Conservation (phyloP, 2,797 vertebrate genomes). For the Cirrhinus molitorella region DNA sequence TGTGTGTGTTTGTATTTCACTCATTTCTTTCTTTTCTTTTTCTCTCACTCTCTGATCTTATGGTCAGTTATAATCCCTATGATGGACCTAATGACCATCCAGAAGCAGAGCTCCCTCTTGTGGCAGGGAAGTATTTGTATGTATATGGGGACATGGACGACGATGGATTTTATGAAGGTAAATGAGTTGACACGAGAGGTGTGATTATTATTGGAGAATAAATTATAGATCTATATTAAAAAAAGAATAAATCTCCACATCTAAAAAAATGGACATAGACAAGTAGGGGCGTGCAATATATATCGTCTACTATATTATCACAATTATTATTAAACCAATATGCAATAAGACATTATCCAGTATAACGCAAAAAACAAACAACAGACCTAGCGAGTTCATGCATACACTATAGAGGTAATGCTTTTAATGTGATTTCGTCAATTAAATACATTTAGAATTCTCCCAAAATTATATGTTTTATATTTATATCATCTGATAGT, state of each 20-base stretch:
- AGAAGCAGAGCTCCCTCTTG: slow-evolving; percentile 96
- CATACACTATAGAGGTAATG: too few species aligned
- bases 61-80: slow-evolving; percentile 93
- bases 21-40: background rate
- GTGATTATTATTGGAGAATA: background rate
- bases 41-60: slow-evolving; percentile 12
- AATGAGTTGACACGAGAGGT: slow-evolving; percentile 5
- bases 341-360: too few species aligned
- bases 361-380: too few species aligned
- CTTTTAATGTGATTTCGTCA: too few species aligned
- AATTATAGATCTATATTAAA: background rate
- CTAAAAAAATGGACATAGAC: background rate
- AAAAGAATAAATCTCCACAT: background rate
- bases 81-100: slow-evolving; percentile 98
- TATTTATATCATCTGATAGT: too few species aligned
- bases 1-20: background rate
- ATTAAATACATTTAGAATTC: too few species aligned
- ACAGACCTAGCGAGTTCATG: too few species aligned
- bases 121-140: slow-evolving; percentile 97
- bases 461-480: too few species aligned
- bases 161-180: slow-evolving; percentile 98
- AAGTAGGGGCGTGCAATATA: background rate
- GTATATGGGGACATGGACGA: slow-evolving; percentile 98
- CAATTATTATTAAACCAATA: too few species aligned
- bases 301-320: too few species aligned